Conservation (phyloP, 1,140 invertebrate species). For the Ips nitidus region DNA sequence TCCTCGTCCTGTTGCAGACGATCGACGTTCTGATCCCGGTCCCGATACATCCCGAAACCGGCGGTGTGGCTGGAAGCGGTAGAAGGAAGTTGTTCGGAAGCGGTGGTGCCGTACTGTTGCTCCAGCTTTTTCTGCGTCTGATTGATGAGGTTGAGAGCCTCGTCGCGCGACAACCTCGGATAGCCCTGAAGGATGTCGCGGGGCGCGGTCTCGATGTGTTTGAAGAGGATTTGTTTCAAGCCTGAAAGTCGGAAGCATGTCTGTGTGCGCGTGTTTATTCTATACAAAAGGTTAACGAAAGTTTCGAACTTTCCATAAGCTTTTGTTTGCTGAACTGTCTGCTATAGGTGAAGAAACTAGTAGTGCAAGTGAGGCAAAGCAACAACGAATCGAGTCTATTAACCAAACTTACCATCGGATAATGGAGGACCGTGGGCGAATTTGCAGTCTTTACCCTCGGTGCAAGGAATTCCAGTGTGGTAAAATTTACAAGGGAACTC, state of each 20-base stretch:
- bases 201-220: constrained; percentile 87
- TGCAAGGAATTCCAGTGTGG: constrained; percentile 88
- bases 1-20: constrained; percentile 37
- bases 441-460: constrained; percentile 80
- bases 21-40: constrained; percentile 29
- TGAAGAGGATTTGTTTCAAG: constrained; percentile 52
- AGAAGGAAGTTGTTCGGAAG: neutral
- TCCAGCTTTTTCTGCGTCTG: constrained; percentile 67
- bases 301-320: neutral
- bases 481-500: constrained; percentile 98
- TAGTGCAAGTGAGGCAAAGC: neutral
- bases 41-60: constrained; percentile 14
- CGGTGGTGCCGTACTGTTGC: constrained; percentile 53
- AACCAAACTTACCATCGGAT: constrained; percentile 56
- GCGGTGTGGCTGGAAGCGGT: neutral
- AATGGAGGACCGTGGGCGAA: constrained; percentile 89
- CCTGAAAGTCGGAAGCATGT: constrained; percentile 34
- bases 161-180: constrained; percentile 74
- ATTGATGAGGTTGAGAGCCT: constrained; percentile 71
- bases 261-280: too few relatives aligned
- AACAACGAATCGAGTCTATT: neutral
- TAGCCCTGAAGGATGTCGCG: constrained; percentile 89
- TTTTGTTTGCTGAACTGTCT: too few relatives aligned
- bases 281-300: neutral
- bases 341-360: too few relatives aligned